These are phyloP conservation scores for Drosophila serrata DNA, from an alignment of 1,140 invertebrate species.

Conservation along the genomic window DNA sequence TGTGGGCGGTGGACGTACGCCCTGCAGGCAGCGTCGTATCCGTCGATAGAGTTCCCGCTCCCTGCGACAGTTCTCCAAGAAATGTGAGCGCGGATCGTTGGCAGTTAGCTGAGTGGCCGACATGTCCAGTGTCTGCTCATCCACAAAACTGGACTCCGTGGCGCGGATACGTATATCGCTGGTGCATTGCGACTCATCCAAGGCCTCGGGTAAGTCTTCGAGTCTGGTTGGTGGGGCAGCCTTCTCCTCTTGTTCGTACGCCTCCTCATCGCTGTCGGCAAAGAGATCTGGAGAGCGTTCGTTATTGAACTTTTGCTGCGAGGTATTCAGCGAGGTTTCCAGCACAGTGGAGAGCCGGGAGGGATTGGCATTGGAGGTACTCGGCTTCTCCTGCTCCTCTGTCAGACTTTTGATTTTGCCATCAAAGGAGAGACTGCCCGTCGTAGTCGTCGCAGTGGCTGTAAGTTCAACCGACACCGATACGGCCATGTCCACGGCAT, in stretches of 20 bases:
- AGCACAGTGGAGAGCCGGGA: constrained; percentile 23
- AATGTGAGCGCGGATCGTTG: constrained; percentile 58
- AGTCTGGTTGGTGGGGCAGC: constrained; percentile 22
- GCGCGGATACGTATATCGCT: constrained; percentile 51
- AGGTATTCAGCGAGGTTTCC: constrained; percentile 27
- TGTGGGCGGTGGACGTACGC: constrained; percentile 88
- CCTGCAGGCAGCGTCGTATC: constrained; percentile 85
- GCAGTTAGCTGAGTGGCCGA: constrained; percentile 38
- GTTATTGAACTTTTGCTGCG: constrained; percentile 64
- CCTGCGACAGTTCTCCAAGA: constrained; percentile 73
- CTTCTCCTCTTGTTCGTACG: constrained; percentile 50
- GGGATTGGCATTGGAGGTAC: constrained; percentile 18
- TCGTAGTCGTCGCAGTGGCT: constrained; percentile 4
- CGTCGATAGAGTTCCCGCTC: constrained; percentile 71
- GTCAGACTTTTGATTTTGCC: constrained; percentile 79
- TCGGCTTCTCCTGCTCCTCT: constrained; percentile 17
- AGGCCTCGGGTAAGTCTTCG: constrained; percentile 53
- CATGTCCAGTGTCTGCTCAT: constrained; percentile 67
- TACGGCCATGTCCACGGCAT: constrained; percentile 77
- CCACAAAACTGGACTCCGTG: constrained; percentile 76
- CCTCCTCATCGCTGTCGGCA: constrained; percentile 77
- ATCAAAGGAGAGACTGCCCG: constrained; percentile 68
- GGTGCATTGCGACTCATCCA: constrained; percentile 57
- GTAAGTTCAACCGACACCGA: constrained; percentile 11
- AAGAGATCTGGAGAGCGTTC: constrained; percentile 82